phyloP scores from a whole-genome alignment of 2,113 vertebrate genomes.

The Orthonyx spaldingii region DNA sequence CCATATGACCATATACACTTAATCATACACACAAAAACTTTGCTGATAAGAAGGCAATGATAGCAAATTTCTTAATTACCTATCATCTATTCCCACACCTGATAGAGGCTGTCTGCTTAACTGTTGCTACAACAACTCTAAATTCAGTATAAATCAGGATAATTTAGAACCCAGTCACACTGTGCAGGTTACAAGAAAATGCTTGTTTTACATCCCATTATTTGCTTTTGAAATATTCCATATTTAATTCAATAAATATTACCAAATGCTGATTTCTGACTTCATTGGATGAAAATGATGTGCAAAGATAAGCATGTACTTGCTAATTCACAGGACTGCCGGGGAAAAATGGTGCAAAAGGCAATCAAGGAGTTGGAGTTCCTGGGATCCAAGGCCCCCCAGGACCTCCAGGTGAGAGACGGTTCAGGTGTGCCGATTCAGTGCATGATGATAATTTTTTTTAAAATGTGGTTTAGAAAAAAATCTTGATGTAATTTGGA shows the following conservation, averaged over 20 bases:
- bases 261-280: neutral
- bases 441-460: neutral
- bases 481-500: neutral
- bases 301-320: neutral
- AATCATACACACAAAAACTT: too few relatives aligned
- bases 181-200: neutral
- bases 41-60: neutral
- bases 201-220: neutral
- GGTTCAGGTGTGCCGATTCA: neutral
- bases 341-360: constrained; percentile 85
- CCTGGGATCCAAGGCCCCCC: constrained; percentile 84
- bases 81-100: neutral
- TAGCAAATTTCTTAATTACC: neutral
- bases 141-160: neutral
- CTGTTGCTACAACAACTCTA: neutral
- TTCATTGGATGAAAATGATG: neutral
- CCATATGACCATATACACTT: too few relatives aligned
- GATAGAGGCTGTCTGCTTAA: neutral
- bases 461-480: neutral
- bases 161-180: neutral
- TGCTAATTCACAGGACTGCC: constrained; percentile 77
- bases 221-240: neutral
- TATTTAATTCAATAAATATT: neutral
- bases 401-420: constrained; percentile 83
- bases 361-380: constrained; percentile 79